Evolutionary conservation across 1,140 invertebrate species (phyloP), one percentile per base, ranked within the genome.

Genomic region (Araneus ventricosus): DNA sequence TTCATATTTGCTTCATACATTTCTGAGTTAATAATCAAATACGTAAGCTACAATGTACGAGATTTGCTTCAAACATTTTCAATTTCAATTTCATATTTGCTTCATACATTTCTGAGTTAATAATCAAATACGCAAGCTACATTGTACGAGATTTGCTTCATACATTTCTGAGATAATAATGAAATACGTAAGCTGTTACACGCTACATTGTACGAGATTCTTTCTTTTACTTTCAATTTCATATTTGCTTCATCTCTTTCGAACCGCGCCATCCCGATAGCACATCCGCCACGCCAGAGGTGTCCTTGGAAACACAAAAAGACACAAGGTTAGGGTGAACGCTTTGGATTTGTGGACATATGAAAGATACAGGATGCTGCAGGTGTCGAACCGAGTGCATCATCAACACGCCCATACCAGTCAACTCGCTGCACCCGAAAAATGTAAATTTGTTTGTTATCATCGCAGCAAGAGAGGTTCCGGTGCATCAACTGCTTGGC

Each of bases 281-380:
- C 67, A 70, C 67, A 70, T 70, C 67, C 67, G 67, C 67, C 67
- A 70, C 67, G 67, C 67, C 67, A 70, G 8, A 30, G n/a, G n/a
- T 27, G 67, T 20, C 67, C 67, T 70, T 70, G 67, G 27, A 70
- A 70, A 34, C 14, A 30, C 14, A 70, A 70, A 30, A 70, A 70
- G 17, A 61, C 20, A 61, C 59, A 61, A 17, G 27, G 61, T 24
- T 24, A n/a, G 61, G 61, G 61, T 63, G 61, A 63, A 70, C 67
- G 45, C 17, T 52, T 52, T 2, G 67, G 30, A 30, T 27, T 30
- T 70, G 67, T 70, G 67, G 67, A 70, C 67, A 70, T 17, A 70
- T 70, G 67, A 70, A 70, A 70, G 67, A 20, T 70, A 70, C 67
- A 70, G 67, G 67, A 70, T 70, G 67, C 67, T 70, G 67, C 67